phyloP scores from a whole-genome alignment of 1,140 invertebrate genomes.

The Camponotus pennsylvanicus region DNA sequence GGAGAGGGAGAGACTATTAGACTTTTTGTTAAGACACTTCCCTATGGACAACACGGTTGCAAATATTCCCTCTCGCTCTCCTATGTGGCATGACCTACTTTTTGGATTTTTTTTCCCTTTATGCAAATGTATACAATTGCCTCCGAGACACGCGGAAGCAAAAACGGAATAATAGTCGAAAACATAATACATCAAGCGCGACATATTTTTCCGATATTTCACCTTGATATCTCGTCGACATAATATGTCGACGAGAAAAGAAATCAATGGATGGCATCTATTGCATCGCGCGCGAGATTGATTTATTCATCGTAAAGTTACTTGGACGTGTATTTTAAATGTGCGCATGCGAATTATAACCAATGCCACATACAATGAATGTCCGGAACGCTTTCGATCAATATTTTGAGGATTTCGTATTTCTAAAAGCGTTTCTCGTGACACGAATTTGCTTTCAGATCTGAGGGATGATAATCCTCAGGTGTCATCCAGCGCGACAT shows the following conservation, averaged over 20 bases:
- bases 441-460: conserved; percentile 50
- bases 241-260: not conserved
- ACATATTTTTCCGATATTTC: conserved; percentile 52
- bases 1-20: not conserved
- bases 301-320: not conserved
- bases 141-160: conserved; percentile 8
- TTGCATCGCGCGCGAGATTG: not conserved
- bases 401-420: conserved; percentile 41
- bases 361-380: conserved; percentile 1
- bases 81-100: not conserved
- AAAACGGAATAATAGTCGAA: conserved; percentile 31
- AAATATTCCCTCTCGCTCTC: not conserved
- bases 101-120: not conserved
- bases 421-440: conserved; percentile 19
- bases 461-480: conserved; percentile 4
- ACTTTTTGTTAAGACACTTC: conserved; percentile 36
- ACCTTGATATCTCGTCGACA: conserved; percentile 27
- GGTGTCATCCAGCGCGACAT: not conserved
- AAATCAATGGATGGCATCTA: conserved; percentile 7
- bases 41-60: not conserved
- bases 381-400: conserved; percentile 9
- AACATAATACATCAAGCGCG: conserved; percentile 34
- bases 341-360: conserved; percentile 20
- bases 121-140: conserved; percentile 46
- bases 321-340: not conserved